These are phyloP conservation scores for Gallinago paraguaiae DNA, from an alignment of 2,113 vertebrate genomes.

Conservation along the genomic window DNA sequence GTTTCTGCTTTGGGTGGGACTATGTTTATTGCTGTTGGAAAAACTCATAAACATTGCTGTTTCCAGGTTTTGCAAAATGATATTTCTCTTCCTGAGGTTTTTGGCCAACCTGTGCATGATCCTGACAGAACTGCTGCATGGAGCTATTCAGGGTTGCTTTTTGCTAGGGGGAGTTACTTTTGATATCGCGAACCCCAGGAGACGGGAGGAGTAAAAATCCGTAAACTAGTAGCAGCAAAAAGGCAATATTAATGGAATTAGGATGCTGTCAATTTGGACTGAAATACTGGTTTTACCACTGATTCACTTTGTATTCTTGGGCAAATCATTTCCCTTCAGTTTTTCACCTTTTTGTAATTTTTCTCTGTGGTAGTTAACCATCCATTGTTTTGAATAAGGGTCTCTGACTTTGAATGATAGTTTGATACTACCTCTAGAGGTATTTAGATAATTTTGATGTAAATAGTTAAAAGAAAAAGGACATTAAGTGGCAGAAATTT, in stretches of 20 bases:
- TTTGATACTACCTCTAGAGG: background rate
- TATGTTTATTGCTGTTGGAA: background rate
- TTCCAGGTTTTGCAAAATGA: background rate
- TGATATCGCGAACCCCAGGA: background rate
- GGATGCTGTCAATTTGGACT: background rate
- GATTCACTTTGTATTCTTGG: background rate
- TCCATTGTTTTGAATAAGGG: background rate
- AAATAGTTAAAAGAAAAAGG: background rate
- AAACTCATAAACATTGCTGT: background rate
- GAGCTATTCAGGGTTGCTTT: background rate
- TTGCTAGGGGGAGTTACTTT: background rate
- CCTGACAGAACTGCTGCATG: background rate
- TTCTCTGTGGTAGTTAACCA: background rate
- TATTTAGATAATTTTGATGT: background rate
- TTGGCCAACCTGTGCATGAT: rapidly evolving
- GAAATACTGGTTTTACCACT: background rate
- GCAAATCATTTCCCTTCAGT: background rate
- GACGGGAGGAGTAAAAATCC: background rate
- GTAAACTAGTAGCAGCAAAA: background rate
- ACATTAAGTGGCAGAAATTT: background rate
- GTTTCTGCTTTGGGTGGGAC: background rate
- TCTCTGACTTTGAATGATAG: background rate
- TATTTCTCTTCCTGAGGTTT: background rate
- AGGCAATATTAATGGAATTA: background rate
- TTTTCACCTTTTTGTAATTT: background rate